Conservation (phyloP, 2,113 vertebrate species). For the Phaethon lepturus region DNA sequence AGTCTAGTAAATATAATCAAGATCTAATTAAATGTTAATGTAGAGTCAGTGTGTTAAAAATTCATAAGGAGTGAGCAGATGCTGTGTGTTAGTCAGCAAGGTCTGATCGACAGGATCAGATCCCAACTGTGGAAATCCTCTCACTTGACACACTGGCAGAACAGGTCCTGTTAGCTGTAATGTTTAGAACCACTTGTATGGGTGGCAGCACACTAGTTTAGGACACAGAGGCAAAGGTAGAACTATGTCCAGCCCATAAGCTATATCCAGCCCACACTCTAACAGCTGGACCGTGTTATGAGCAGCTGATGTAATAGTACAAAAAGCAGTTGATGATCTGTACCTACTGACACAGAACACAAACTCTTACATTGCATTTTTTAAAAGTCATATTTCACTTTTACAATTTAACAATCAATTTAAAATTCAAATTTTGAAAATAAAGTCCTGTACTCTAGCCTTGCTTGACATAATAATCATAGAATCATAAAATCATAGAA, state of each 20-base stretch:
- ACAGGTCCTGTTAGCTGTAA: neutral
- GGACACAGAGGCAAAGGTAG: neutral
- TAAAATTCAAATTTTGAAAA: neutral
- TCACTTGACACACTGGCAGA: neutral
- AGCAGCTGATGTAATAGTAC: neutral
- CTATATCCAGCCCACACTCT: neutral
- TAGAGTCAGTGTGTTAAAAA: neutral
- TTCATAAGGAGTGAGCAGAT: conserved; percentile 36
- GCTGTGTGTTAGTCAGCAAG: neutral
- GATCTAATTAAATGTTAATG: conserved; percentile 57
- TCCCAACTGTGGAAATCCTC: neutral
- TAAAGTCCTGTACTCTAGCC: neutral
- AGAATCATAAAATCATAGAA: too few relatives aligned
- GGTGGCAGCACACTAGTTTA: neutral
- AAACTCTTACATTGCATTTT: rapidly evolving
- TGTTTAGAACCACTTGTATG: neutral
- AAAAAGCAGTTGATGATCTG: neutral
- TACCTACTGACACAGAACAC: rapidly evolving
- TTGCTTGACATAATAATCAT: neutral
- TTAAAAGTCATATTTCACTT: neutral
- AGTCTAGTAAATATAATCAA: conserved; percentile 42
- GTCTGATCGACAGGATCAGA: neutral
- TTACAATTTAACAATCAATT: neutral
- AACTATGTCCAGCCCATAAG: neutral
- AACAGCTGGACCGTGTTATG: neutral